phyloP scores from a whole-genome alignment of 1,140 invertebrate genomes.

The Delia radicum region DNA sequence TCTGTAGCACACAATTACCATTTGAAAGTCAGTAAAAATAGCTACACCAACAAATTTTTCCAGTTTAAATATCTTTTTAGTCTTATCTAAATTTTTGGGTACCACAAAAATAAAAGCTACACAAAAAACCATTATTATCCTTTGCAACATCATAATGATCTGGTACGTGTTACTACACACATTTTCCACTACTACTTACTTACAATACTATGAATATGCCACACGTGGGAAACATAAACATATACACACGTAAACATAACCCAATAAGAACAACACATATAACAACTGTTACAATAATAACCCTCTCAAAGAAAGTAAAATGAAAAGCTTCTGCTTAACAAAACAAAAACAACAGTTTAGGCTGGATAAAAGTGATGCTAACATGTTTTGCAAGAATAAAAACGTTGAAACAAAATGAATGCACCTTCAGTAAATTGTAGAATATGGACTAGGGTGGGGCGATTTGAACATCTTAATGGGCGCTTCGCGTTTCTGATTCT shows the following conservation, averaged over 20 bases:
- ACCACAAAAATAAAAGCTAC: neutral
- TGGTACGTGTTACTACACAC: slow-evolving; percentile 20
- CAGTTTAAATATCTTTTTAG: neutral
- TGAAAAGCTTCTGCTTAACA: no score
- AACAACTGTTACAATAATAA: slow-evolving; percentile 4
- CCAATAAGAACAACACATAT: neutral
- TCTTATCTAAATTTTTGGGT: neutral
- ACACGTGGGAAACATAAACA: slow-evolving; percentile 10
- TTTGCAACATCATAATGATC: slow-evolving; percentile 18
- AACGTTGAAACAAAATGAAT: no score
- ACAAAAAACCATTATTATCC: slow-evolving; percentile 14
- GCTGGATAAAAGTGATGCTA: no score
- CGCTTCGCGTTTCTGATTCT: no score
- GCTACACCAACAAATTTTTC: neutral
- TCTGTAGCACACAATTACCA: no score
- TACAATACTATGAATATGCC: neutral
- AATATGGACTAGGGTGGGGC: no score
- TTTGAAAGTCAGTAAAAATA: neutral
- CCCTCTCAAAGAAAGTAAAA: neutral
- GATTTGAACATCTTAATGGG: no score
- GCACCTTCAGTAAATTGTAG: no score
- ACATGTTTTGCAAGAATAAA: no score
- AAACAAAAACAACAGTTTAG: no score
- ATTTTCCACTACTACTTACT: neutral
- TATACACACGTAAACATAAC: slow-evolving; percentile 20